Conservation (phyloP, 1,140 invertebrate genomes). For the Chelonus insularis region DNA sequence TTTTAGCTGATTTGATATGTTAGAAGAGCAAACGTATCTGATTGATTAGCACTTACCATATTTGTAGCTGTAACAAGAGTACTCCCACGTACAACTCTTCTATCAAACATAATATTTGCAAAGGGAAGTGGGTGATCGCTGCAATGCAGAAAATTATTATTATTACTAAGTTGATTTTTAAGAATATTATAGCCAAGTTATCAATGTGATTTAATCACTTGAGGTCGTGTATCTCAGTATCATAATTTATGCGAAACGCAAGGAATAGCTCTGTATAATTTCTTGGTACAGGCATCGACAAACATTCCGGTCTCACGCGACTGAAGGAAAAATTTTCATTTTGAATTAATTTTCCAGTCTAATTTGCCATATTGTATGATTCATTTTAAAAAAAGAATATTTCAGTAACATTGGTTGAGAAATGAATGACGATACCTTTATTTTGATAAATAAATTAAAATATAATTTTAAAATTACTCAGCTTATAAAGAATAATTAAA, state of each 20-base stretch:
- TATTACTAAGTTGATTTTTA: conserved; percentile 17
- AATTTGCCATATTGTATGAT: conserved; percentile 7
- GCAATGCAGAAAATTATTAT: conserved; percentile 35
- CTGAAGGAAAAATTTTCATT: neutral
- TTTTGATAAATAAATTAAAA: too few relatives aligned
- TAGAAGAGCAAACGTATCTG: too few relatives aligned
- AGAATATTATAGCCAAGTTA: neutral
- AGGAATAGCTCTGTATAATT: conserved; percentile 20
- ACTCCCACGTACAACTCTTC: conserved; percentile 78
- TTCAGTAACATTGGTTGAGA: neutral
- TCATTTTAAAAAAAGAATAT: neutral
- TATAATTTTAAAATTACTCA: too few relatives aligned
- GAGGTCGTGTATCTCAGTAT: conserved; percentile 6
- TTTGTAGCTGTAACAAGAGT: conserved; percentile 69
- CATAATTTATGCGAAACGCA: conserved; percentile 25
- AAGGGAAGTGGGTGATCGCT: conserved; percentile 62
- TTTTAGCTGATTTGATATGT: too few relatives aligned
- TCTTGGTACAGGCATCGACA: conserved; percentile 32
- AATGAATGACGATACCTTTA: too few relatives aligned
- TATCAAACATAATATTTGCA: conserved; percentile 84
- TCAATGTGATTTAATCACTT: neutral
- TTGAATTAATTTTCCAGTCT: neutral
- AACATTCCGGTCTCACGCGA: conserved; percentile 28
- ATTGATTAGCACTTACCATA: conserved; percentile 56
- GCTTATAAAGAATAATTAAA: too few relatives aligned